These are phyloP conservation scores for Colossoma macropomum DNA, from an alignment of 2,113 vertebrate genomes.

Conservation along the genomic window DNA sequence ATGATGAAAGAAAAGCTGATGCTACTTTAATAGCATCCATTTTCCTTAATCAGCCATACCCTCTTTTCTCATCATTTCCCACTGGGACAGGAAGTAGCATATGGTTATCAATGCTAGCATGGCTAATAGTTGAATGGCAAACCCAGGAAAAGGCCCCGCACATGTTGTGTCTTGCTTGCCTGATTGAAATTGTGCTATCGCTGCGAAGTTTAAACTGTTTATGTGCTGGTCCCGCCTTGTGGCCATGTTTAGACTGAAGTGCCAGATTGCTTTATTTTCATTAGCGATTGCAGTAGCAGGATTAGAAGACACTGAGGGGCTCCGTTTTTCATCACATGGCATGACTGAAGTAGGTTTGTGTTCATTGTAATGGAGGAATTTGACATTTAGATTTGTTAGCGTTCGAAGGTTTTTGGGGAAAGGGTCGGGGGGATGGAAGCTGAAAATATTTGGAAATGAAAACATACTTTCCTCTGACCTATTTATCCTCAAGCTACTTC, in stretches of 20 bases:
- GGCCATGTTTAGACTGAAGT: slow-evolving; percentile 16
- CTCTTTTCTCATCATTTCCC: neutral
- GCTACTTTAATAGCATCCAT: neutral
- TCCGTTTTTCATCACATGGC: neutral
- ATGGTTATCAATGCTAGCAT: neutral
- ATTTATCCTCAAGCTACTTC: neutral
- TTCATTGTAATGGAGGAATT: neutral
- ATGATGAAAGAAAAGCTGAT: neutral
- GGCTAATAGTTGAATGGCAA: neutral
- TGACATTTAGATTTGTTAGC: neutral
- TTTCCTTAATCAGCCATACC: neutral
- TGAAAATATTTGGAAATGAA: neutral
- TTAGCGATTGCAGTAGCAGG: slow-evolving; percentile 19
- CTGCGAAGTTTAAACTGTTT: slow-evolving; percentile 19
- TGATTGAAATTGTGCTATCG: neutral
- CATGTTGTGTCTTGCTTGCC: neutral
- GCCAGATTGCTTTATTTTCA: slow-evolving; percentile 24
- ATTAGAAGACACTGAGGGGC: neutral
- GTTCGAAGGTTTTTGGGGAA: neutral
- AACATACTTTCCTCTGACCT: neutral
- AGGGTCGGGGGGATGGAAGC: neutral
- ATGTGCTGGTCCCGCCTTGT: neutral
- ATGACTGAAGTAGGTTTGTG: neutral
- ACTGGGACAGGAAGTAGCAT: slow-evolving; percentile 14
- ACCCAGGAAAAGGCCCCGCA: neutral